Evolutionary conservation across 2,888 invertebrate species (phyloP).

Genomic region (Drosophila fulvimacula): DNA sequence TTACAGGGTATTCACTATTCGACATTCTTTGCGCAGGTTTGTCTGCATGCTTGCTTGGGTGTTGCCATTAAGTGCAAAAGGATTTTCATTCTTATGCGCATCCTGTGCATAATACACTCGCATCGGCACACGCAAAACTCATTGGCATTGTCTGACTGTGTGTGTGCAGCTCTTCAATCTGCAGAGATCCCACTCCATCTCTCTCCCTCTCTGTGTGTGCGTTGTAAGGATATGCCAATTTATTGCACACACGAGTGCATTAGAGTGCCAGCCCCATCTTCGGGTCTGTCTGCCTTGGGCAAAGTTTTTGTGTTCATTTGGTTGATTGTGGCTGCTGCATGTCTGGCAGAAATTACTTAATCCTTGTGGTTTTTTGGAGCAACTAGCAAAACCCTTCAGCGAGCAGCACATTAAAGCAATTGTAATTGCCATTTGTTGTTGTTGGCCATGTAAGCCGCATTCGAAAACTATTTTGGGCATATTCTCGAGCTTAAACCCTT

Average conservation of each 20-base stretch:
- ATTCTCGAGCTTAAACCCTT: slow-evolving; percentile 44
- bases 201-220: slow-evolving; percentile 21
- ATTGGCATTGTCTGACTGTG: slow-evolving; percentile 45
- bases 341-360: slow-evolving; percentile 81
- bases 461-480: slow-evolving; percentile 57
- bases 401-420: slow-evolving; percentile 68
- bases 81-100: slow-evolving; percentile 82
- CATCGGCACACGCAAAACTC: slow-evolving; percentile 78
- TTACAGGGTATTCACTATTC: slow-evolving; percentile 1
- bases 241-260: slow-evolving; percentile 82
- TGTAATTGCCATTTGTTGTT: slow-evolving; percentile 78
- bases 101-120: slow-evolving; percentile 80
- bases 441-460: slow-evolving; percentile 65
- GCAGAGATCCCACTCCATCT: neutral
- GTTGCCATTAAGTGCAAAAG: slow-evolving; percentile 82
- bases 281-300: slow-evolving; percentile 14
- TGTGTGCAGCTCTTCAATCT: slow-evolving; percentile 7
- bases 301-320: slow-evolving; percentile 81
- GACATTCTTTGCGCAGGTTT: fast-evolving
- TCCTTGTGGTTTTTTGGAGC: slow-evolving; percentile 74
- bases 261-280: slow-evolving; percentile 65
- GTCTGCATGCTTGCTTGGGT: slow-evolving; percentile 42
- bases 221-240: slow-evolving; percentile 79
- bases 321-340: slow-evolving; percentile 81
- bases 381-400: slow-evolving; percentile 3